Evolutionary conservation across 1,140 invertebrate species (phyloP).

Genomic region (Cherax quadricarinatus): DNA sequence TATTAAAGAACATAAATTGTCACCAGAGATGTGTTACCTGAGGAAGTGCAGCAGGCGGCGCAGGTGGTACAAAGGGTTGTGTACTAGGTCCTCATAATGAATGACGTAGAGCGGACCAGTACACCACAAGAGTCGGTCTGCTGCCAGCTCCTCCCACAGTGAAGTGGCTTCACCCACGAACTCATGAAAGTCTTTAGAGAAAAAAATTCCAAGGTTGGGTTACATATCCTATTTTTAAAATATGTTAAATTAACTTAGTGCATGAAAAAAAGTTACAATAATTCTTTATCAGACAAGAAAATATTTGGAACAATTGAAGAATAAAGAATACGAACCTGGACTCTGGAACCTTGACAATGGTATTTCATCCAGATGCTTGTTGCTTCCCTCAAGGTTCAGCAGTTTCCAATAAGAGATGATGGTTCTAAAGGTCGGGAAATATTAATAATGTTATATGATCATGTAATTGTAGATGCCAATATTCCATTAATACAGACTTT

Average conservation of each 20-base stretch:
- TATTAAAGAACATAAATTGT: too few species aligned
- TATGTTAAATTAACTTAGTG: too few species aligned
- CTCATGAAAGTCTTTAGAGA: constrained; percentile 18
- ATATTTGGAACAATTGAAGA: neutral
- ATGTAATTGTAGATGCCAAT: neutral
- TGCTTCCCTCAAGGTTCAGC: neutral
- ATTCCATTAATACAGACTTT: neutral
- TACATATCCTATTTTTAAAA: too few species aligned
- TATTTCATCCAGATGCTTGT: constrained; percentile 7
- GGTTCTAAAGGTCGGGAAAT: neutral
- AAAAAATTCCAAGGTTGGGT: neutral
- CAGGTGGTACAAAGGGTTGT: neutral
- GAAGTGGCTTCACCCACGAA: constrained; percentile 32
- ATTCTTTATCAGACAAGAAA: too few species aligned
- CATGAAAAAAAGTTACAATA: too few species aligned
- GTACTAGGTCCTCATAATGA: constrained; percentile 25
- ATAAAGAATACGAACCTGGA: neutral
- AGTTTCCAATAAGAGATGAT: constrained; percentile 20
- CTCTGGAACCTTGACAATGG: neutral
- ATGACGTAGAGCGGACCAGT: constrained; percentile 28
- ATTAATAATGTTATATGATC: neutral
- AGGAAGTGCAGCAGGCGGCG: constrained; percentile 31
- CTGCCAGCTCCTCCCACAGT: constrained; percentile 45
- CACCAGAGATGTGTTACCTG: neutral
- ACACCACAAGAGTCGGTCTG: constrained; percentile 42